These are phyloP conservation scores for Drosophila infuscata DNA, from an alignment of 2,888 invertebrate genomes.

Conservation along the genomic window DNA sequence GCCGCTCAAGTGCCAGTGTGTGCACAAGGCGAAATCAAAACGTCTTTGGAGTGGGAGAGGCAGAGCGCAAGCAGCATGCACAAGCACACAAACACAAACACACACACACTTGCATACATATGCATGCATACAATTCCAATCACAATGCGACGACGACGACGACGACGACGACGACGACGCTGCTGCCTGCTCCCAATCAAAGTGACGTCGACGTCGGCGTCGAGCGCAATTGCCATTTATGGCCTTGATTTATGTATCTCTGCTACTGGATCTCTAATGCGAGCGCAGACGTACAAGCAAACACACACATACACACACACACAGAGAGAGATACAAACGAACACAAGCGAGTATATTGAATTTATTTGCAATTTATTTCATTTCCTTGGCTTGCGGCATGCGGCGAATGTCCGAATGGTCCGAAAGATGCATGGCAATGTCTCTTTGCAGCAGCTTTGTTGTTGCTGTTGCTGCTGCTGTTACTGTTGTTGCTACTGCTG, in stretches of 20 bases:
- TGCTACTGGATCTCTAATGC: slow-evolving; percentile 78
- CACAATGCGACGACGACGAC: slow-evolving; percentile 41
- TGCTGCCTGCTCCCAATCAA: slow-evolving; percentile 69
- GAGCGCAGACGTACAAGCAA: slow-evolving; percentile 47
- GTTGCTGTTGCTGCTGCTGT: slow-evolving; percentile 15
- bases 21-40: slow-evolving; percentile 41
- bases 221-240: slow-evolving; percentile 77
- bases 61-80: slow-evolving; percentile 26
- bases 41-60: slow-evolving; percentile 17
- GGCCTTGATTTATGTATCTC: slow-evolving; percentile 78
- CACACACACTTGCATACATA: slow-evolving; percentile 3
- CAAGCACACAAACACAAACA: slow-evolving; percentile 8
- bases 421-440: slow-evolving; percentile 58
- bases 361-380: slow-evolving; percentile 78
- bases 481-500: slow-evolving; percentile 18
- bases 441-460: slow-evolving; percentile 44
- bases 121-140: slow-evolving; percentile 46
- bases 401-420: slow-evolving; percentile 33
- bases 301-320: slow-evolving; percentile 33
- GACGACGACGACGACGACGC: slow-evolving; percentile 20
- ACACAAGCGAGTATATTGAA: slow-evolving; percentile 62
- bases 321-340: slow-evolving; percentile 5
- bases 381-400: slow-evolving; percentile 76
- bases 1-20: slow-evolving; percentile 51
- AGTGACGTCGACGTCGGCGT: slow-evolving; percentile 55